Evolutionary conservation across 2,797 vertebrate species (phyloP), one percentile per base, ranked within the genome.

Genomic region (Urophycis tenuis): DNA sequence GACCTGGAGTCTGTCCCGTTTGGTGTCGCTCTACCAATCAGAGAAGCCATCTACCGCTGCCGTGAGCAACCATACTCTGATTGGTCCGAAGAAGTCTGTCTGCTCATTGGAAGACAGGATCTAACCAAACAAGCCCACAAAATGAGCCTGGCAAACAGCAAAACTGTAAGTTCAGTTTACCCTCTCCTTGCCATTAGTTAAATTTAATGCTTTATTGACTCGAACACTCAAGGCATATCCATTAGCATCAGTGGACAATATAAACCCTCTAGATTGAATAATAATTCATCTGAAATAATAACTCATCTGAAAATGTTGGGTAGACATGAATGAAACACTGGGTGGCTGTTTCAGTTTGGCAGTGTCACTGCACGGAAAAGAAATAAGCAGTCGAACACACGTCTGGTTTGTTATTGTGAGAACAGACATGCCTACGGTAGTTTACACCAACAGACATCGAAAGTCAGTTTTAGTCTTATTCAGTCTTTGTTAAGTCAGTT

Each of bases 1-100:
- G 96, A 99, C 88, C 90, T 99, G 90, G 97, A 98, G 86, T 95
- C 96, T 0, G 95, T 98, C 60, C 97, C 97, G 0, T 99, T 98
- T 76, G 98, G 98, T 0, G 95, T 98, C 72, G 98, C 97, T 11
- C 93, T 99, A 86, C 96, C 97, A 25, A 95, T 99, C 78, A 92
- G 96, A 82, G 96, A 99, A 17, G 97, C 97, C 3, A 96, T 99
- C 75, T 97, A 97, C 85, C 94, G 95, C 75, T 99, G 98, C 85
- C 93, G 97, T 0, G 95, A 98, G 85, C 95, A 98, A 84, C 97
- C 98, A 0, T 95, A 95, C 76, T 96, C 96, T 5, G 93, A 98
- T 89, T 99, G 98, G 98, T 95, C 97, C 0, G 95, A 98, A 90
- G 94, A 96, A 0, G 95, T 98, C 74, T 99, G 96, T 80, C 90